Evolutionary conservation across 2,888 invertebrate species (phyloP), one percentile per base, ranked within the genome.

Genomic region (Panorpa germanica): DNA sequence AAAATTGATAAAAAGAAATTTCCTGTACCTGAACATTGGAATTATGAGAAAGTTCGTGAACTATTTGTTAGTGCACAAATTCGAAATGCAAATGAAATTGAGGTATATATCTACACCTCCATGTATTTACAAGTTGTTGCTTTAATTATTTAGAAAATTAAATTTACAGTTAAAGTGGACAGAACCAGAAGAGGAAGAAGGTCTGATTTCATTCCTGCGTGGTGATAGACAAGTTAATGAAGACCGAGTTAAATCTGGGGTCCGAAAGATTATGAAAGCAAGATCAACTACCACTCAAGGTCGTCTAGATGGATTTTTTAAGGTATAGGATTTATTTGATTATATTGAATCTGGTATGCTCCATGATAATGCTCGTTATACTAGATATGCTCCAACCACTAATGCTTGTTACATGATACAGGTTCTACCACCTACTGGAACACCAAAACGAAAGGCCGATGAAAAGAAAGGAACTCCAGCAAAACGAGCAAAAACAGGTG

Each of bases 111-210:
- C 29, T 9, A 25, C 10, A 22, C 18, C n/a, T n/a, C n/a, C n/a
- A n/a, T n/a, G n/a, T n/a, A n/a, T n/a, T n/a, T n/a, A n/a, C n/a
- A n/a, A n/a, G n/a, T n/a, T n/a, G n/a, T n/a, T n/a, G n/a, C n/a
- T n/a, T n/a, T n/a, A n/a, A n/a, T n/a, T n/a, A n/a, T n/a, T n/a
- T n/a, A n/a, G n/a, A 14, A 10, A 16, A 11, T 12, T 12, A 14
- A 17, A 23, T 36, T 45, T 47, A 2, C 46, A 88, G 82, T 52
- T 96, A 8, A 93, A 90, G 57, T 98, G 96, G 96, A 58, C 57
- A 3, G 88, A 88, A 32, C 96, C 96, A 0, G 86, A 99, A 48
- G 95, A 93, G 53, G n/a, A n/a, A n/a, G 91, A 93, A 38, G 93
- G 78, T 0, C 54, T 98, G 24, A 78, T 99, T 0, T 73, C 83